These are phyloP conservation scores for Cerastoderma edule DNA, from an alignment of 2,888 invertebrate genomes.

Conservation along the genomic window DNA sequence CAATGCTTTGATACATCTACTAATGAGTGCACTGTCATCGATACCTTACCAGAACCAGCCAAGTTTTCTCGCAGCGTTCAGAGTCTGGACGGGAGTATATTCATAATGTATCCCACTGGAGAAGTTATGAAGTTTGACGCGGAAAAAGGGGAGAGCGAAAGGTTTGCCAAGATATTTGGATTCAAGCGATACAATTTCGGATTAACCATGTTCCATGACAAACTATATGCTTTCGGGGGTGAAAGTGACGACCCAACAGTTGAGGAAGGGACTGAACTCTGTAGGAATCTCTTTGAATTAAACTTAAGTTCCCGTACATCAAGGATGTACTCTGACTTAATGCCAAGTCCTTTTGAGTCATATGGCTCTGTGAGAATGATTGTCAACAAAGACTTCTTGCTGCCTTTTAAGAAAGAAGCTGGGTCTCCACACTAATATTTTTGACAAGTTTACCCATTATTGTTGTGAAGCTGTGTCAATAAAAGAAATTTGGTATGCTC, in stretches of 20 bases:
- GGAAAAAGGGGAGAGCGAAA: constrained; percentile 47
- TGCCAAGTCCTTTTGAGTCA: constrained; percentile 64
- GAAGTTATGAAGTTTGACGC: constrained; percentile 61
- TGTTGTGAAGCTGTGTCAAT: too few species aligned
- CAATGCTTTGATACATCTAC: constrained; percentile 59
- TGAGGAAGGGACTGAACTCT: constrained; percentile 64
- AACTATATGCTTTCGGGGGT: constrained; percentile 62
- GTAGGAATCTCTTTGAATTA: constrained; percentile 52
- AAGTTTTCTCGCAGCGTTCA: constrained; percentile 61
- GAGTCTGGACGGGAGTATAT: constrained; percentile 50
- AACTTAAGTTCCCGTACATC: constrained; percentile 38
- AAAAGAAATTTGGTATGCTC: too few species aligned
- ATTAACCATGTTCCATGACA: constrained; percentile 57
- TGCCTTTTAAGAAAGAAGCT: constrained; percentile 54
- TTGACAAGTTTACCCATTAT: too few species aligned
- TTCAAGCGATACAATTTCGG: constrained; percentile 67
- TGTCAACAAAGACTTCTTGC: constrained; percentile 55
- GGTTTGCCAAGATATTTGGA: constrained; percentile 57
- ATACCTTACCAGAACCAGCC: constrained; percentile 58
- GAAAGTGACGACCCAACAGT: constrained; percentile 65
- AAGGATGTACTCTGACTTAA: constrained; percentile 54
- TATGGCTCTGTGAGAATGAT: constrained; percentile 60
- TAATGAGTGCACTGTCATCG: constrained; percentile 56
- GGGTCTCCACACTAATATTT: constrained; percentile 39
- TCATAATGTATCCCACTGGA: constrained; percentile 63